Evolutionary conservation across 1,140 invertebrate species (phyloP).

Genomic region (Penaeus chinensis): DNA sequence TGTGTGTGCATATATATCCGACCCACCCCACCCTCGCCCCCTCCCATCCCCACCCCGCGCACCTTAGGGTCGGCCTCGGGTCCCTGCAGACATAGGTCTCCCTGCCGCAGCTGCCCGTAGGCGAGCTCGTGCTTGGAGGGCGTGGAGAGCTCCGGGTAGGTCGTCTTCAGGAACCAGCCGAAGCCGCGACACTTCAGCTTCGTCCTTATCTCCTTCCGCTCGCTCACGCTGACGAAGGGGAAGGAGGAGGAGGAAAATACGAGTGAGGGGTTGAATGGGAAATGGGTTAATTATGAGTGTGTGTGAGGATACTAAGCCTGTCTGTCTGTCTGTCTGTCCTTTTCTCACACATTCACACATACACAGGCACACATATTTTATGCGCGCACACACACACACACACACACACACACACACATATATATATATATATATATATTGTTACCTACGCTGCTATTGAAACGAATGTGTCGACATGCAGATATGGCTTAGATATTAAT

Average conservation of each 20-base stretch:
- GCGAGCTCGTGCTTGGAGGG: slow-evolving; percentile 67
- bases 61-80: slow-evolving; percentile 45
- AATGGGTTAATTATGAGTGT: too few relatives aligned
- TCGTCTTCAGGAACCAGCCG: slow-evolving; percentile 70
- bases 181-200: slow-evolving; percentile 68
- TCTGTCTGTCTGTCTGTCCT: not conserved
- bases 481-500: too few relatives aligned
- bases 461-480: too few relatives aligned
- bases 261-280: not conserved
- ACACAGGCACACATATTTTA: not conserved
- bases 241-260: not conserved
- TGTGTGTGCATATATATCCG: too few relatives aligned
- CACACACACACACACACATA: too few relatives aligned
- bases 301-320: too few relatives aligned
- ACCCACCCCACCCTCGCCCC: not conserved
- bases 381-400: too few relatives aligned
- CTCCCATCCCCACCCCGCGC: slow-evolving; percentile 24
- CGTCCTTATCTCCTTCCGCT: slow-evolving; percentile 65
- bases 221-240: slow-evolving; percentile 59
- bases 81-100: slow-evolving; percentile 66
- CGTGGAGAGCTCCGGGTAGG: slow-evolving; percentile 67
- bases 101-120: slow-evolving; percentile 68
- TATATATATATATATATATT: too few relatives aligned
- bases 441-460: too few relatives aligned
- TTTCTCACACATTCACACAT: not conserved